Conservation (phyloP, 2,888 invertebrate species). For the Ichneumoninae sp. region DNA sequence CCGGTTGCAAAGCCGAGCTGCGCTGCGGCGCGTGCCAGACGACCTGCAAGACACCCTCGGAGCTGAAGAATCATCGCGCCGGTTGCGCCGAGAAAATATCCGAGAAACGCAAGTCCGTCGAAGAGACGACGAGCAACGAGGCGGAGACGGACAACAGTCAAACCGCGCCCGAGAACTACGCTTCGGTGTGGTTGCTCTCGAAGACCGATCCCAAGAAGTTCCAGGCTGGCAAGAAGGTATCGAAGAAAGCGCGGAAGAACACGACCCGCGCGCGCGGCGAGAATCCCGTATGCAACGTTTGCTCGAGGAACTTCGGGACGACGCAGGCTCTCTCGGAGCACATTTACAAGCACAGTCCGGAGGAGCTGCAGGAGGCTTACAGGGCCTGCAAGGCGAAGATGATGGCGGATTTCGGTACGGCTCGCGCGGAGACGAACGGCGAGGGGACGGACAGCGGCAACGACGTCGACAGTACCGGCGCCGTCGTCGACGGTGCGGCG, state of each 20-base stretch:
- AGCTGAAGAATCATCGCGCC: constrained; percentile 25
- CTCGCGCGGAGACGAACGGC: constrained; percentile 7
- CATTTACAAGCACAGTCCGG: constrained; percentile 75
- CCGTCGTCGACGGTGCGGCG: not conserved
- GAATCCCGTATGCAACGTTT: constrained; percentile 73
- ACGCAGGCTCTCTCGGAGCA: constrained; percentile 74
- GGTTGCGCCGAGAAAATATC: not conserved
- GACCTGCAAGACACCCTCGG: not conserved
- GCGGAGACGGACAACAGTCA: not conserved
- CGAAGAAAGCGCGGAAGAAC: constrained; percentile 14
- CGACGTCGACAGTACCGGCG: not conserved
- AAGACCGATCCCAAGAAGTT: constrained; percentile 13
- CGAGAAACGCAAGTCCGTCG: not conserved
- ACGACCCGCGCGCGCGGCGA: constrained; percentile 13
- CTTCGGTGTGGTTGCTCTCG: constrained; percentile 25
- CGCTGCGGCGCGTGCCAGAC: constrained; percentile 1
- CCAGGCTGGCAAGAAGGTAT: not conserved
- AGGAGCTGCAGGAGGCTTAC: constrained; percentile 75
- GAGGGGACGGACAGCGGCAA: constrained; percentile 15
- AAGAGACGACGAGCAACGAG: not conserved
- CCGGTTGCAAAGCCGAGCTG: not conserved
- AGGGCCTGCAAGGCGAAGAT: constrained; percentile 59
- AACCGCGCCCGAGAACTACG: constrained; percentile 1
- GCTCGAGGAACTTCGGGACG: constrained; percentile 70
- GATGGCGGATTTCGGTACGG: constrained; percentile 45